phyloP scores from a whole-genome alignment of 2,888 invertebrate species.

The Mesorhabditis spiculigera region DNA sequence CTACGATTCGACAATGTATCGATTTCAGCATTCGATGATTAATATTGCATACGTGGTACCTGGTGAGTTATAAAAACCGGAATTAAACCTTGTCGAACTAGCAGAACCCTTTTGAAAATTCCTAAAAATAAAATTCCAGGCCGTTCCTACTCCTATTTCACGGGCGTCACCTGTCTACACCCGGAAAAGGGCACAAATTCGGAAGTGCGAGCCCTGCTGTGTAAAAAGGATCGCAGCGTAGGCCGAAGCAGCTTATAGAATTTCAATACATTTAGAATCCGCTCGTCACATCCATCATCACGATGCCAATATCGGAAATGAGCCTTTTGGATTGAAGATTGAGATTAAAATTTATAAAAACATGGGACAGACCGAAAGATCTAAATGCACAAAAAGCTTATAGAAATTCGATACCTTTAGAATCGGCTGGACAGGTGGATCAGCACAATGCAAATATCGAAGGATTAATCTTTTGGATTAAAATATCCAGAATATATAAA shows the following conservation, averaged over 20 bases:
- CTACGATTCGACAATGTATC: conserved; percentile 6
- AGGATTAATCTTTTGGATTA: too few species aligned
- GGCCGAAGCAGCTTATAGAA: background rate
- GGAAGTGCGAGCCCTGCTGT: conserved; percentile 3
- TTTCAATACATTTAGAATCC: conserved; percentile 62
- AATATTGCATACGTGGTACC: background rate
- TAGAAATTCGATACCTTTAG: too few species aligned
- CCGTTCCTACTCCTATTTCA: background rate
- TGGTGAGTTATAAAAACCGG: background rate
- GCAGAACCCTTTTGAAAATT: too few species aligned
- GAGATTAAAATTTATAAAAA: too few species aligned
- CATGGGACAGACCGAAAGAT: too few species aligned
- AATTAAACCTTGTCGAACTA: background rate
- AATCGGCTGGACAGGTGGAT: too few species aligned
- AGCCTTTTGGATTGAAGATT: background rate
- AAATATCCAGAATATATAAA: too few species aligned
- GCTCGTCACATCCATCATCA: conserved; percentile 77
- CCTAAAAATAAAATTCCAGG: background rate
- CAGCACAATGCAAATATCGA: too few species aligned
- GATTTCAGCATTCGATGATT: background rate
- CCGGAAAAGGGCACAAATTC: background rate
- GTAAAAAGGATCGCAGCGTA: background rate
- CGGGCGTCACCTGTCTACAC: background rate
- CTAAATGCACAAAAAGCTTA: too few species aligned
- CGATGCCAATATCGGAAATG: conserved; percentile 72